Evolutionary conservation across 2,113 vertebrate species (phyloP).

Genomic region (Corythornis cristatus): DNA sequence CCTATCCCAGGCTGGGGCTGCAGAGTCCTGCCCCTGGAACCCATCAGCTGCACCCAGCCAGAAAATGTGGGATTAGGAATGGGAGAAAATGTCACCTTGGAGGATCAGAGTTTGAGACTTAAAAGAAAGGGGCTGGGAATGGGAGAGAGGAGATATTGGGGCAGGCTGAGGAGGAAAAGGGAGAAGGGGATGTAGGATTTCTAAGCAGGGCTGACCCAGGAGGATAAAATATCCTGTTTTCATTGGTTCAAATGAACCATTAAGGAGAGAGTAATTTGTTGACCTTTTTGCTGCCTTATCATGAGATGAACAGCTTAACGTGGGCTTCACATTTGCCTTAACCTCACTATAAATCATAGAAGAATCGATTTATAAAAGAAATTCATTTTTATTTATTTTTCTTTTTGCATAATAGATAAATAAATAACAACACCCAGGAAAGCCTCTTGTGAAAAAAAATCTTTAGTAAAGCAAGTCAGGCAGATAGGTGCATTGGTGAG

Average conservation of each 20-base stretch:
- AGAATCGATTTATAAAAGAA: neutral
- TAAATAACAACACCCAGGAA: neutral
- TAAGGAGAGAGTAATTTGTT: conserved; percentile 68
- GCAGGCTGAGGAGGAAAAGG: neutral
- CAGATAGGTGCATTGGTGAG: accelerated
- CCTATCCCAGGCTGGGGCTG: neutral
- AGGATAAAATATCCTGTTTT: conserved; percentile 69
- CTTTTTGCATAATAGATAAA: neutral
- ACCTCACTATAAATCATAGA: conserved; percentile 30
- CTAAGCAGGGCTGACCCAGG: conserved; percentile 50
- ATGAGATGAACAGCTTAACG: conserved; percentile 61
- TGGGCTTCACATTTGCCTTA: conserved; percentile 58
- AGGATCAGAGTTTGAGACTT: conserved; percentile 27
- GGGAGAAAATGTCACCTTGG: conserved; percentile 70
- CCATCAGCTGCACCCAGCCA: conserved; percentile 25
- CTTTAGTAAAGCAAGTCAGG: neutral
- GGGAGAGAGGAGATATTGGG: neutral
- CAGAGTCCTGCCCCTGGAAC: neutral
- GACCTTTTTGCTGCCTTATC: conserved; percentile 74
- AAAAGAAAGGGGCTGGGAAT: conserved; percentile 34
- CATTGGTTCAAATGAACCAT: conserved; percentile 71
- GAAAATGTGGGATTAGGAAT: conserved; percentile 63
- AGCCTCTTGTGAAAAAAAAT: neutral
- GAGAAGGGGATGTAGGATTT: conserved; percentile 11
- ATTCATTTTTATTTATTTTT: neutral